Conservation (phyloP, 1,140 invertebrate species). For the Araneus ventricosus region DNA sequence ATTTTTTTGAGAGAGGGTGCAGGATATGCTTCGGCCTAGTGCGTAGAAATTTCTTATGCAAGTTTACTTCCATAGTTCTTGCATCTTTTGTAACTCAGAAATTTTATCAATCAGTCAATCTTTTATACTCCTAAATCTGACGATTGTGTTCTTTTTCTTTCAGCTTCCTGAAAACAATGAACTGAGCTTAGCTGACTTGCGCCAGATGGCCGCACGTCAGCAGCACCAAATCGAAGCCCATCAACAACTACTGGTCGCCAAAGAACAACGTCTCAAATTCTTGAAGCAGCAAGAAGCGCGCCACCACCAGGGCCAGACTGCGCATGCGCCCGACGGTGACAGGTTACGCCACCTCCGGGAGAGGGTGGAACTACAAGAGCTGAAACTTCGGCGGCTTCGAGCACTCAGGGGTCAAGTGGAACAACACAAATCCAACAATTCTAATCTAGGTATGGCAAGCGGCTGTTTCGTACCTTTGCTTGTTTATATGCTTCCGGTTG, state of each 20-base stretch:
- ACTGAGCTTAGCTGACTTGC: slow-evolving; percentile 78
- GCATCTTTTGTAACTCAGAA: not conserved
- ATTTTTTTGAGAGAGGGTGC: no score
- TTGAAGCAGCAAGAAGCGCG: slow-evolving; percentile 94
- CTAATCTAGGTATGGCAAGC: slow-evolving; percentile 82
- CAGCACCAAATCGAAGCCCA: slow-evolving; percentile 97
- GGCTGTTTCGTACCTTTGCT: no score
- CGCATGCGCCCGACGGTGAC: slow-evolving; percentile 79
- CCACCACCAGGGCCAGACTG: slow-evolving; percentile 87
- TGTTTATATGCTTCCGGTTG: no score
- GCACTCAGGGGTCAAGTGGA: slow-evolving; percentile 95
- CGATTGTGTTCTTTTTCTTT: not conserved
- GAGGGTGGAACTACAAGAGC: slow-evolving; percentile 94
- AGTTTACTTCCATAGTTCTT: slow-evolving; percentile 1
- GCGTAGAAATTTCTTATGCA: not conserved
- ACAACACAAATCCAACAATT: slow-evolving; percentile 93
- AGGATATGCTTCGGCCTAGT: no score
- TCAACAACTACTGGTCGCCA: slow-evolving; percentile 92
- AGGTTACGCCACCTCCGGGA: slow-evolving; percentile 86
- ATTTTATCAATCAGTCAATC: not conserved
- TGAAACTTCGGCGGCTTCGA: slow-evolving; percentile 93
- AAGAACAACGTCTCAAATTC: slow-evolving; percentile 95
- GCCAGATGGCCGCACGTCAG: slow-evolving; percentile 95
- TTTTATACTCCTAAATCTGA: not conserved
- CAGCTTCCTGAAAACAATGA: slow-evolving; percentile 67